phyloP scores from a whole-genome alignment of 2,888 invertebrate genomes.

The Lamproptera curius region DNA sequence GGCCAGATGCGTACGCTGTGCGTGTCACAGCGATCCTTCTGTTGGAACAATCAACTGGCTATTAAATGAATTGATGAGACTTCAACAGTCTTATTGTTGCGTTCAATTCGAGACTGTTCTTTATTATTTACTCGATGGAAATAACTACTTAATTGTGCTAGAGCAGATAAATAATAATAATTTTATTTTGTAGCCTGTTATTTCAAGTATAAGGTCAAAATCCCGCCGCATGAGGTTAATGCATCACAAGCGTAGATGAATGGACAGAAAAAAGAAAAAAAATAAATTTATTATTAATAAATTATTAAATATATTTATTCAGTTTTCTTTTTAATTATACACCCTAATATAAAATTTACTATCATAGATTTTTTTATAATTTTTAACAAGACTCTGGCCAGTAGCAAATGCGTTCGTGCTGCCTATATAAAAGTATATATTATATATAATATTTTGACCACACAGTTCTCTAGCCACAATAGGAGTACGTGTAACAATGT shows the following conservation, averaged over 20 bases:
- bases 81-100: constrained; percentile 4
- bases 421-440: constrained; percentile 13
- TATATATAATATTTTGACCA: constrained; percentile 20
- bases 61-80: constrained; percentile 21
- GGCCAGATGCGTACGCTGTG: constrained; percentile 11
- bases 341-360: not conserved
- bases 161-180: too few species aligned
- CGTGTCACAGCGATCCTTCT: constrained; percentile 16
- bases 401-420: constrained; percentile 12
- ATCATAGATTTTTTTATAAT: not conserved
- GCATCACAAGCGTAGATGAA: not conserved
- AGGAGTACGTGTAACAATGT: constrained; percentile 22
- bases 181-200: too few species aligned
- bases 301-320: not conserved
- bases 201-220: too few species aligned
- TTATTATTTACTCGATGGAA: not conserved
- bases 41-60: constrained; percentile 21
- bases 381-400: constrained; percentile 4
- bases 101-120: not conserved
- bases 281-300: not conserved
- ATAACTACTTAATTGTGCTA: too few species aligned
- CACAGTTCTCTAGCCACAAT: constrained; percentile 25
- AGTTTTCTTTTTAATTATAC: not conserved
- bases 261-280: not conserved
- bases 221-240: too few species aligned